Conservation (phyloP, 1,140 invertebrate genomes). For the Drosophila ohnishii region DNA sequence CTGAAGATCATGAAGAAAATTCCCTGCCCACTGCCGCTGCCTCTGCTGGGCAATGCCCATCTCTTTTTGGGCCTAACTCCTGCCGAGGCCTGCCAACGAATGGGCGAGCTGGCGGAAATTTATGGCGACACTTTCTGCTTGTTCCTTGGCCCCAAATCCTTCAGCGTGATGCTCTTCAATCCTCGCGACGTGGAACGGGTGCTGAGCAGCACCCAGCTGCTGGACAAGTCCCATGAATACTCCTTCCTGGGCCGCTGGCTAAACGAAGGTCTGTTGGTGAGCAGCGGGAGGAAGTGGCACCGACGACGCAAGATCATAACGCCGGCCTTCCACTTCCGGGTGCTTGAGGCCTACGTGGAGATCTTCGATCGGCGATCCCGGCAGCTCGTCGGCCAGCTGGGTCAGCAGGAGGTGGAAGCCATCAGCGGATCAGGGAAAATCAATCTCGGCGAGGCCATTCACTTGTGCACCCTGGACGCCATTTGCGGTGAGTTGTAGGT, state of each 20-base stretch:
- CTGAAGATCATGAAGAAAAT: conserved; percentile 25
- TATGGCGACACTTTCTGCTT: conserved; percentile 59
- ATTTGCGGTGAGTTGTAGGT: conserved; percentile 86
- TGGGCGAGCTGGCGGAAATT: conserved; percentile 39
- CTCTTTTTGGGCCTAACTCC: conserved; percentile 56
- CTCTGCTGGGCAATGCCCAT: conserved; percentile 62
- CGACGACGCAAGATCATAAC: conserved; percentile 90
- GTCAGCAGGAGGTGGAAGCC: too few relatives aligned
- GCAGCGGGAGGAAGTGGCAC: conserved; percentile 88
- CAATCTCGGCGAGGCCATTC: conserved; percentile 86
- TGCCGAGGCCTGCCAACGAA: conserved; percentile 29
- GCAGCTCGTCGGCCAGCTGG: conserved; percentile 85
- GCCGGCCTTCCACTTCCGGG: conserved; percentile 94
- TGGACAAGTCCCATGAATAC: conserved; percentile 84
- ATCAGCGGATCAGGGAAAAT: conserved; percentile 56
- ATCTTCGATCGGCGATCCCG: conserved; percentile 88
- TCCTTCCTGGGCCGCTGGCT: conserved; percentile 88
- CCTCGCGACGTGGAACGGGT: conserved; percentile 63
- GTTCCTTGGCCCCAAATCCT: conserved; percentile 55
- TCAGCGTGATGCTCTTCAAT: conserved; percentile 65
- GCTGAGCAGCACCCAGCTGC: conserved; percentile 48
- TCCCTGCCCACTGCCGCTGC: conserved; percentile 44
- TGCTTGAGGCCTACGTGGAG: conserved; percentile 89
- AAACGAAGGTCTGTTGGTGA: conserved; percentile 88
- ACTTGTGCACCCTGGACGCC: conserved; percentile 88